These are phyloP conservation scores for Gisinianus flammeolus DNA, from an alignment of 2,888 invertebrate genomes.

Conservation along the genomic window DNA sequence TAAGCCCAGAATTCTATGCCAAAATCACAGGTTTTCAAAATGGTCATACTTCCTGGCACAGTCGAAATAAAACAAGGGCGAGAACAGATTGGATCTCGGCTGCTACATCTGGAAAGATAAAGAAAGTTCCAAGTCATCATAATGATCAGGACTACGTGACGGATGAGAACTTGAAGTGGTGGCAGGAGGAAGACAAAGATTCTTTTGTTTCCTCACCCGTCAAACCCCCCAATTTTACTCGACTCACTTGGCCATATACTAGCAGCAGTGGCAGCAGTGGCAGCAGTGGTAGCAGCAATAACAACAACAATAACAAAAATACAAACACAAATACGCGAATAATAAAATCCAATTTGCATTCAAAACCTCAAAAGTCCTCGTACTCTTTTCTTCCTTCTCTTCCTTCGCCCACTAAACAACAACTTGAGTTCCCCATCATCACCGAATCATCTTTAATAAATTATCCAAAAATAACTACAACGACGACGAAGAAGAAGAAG, in stretches of 20 bases:
- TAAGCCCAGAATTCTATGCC: slow-evolving; percentile 13
- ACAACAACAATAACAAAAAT: not conserved
- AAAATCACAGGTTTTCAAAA: not conserved
- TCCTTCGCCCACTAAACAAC: not conserved
- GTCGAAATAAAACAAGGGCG: not conserved
- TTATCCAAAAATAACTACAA: not conserved
- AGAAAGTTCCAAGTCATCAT: not conserved
- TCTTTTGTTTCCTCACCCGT: slow-evolving; percentile 6
- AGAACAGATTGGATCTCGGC: not conserved
- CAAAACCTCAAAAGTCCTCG: not conserved
- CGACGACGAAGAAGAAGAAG: not conserved
- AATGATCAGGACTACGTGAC: slow-evolving; percentile 4
- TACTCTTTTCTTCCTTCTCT: not conserved
- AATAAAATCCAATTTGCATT: not conserved
- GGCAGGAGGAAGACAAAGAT: slow-evolving; percentile 9
- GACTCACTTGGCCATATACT: slow-evolving; percentile 31
- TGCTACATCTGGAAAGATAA: too few relatives aligned
- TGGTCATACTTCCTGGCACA: not conserved
- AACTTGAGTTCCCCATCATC: not conserved
- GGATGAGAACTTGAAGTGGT: slow-evolving; percentile 13
- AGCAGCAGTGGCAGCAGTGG: not conserved
- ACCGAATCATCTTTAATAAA: not conserved
- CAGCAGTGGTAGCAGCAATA: not conserved
- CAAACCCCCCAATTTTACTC: slow-evolving; percentile 11
- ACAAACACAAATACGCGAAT: not conserved